A percentile compares a stretch with the other conserved stretches of the same genome.
Evolutionary conservation across 2,113 vertebrate species (phyloP).

Genomic region (Dunckerocampus dactyliophorus): DNA sequence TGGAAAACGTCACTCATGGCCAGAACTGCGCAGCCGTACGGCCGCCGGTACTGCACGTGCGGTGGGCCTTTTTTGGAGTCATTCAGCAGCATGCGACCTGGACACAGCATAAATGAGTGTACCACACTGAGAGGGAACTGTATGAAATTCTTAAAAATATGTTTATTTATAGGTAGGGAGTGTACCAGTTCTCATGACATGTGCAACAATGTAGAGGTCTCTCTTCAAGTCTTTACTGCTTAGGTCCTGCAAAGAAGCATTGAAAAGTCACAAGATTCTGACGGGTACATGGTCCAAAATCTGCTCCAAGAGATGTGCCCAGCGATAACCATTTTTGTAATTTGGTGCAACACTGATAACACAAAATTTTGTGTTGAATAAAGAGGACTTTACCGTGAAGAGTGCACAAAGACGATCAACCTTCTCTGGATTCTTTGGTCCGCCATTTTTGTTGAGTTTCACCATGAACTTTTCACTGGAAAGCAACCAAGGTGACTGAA

Average conservation of each 20-base stretch:
- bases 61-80: conserved; percentile 93
- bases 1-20: conserved; percentile 90
- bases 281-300: too few species aligned
- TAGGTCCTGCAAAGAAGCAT: conserved; percentile 78
- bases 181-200: conserved; percentile 90
- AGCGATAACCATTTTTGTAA: background rate
- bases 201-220: conserved; percentile 92
- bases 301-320: background rate
- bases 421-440: conserved; percentile 94
- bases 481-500: conserved; percentile 49
- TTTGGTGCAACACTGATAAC: background rate
- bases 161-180: background rate
- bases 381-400: conserved; percentile 81
- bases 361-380: background rate
- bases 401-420: conserved; percentile 91
- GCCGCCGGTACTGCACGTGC: conserved; percentile 86
- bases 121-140: background rate
- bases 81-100: conserved; percentile 91
- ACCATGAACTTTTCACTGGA: conserved; percentile 95
- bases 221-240: conserved; percentile 97
- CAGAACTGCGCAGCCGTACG: conserved; percentile 90
- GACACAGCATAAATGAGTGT: conserved; percentile 24
- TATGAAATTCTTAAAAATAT: background rate
- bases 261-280: background rate
- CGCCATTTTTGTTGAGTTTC: conserved; percentile 95